phyloP scores from a whole-genome alignment of 2,113 vertebrate species.

The Triplophysa siluroides region DNA sequence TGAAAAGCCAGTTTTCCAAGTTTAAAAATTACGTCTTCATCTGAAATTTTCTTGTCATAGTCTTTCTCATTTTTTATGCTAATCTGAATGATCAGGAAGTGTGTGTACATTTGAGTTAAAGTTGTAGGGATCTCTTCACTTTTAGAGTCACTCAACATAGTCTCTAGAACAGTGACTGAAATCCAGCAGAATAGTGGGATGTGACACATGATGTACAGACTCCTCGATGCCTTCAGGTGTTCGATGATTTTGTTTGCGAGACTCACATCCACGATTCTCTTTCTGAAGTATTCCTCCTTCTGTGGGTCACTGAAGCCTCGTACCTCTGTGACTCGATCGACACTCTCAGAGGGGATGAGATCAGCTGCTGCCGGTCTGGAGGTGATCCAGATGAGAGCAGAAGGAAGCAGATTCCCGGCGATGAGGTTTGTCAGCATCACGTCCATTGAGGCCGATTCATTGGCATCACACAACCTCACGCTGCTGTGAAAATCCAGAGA shows the following conservation, averaged over 20 bases:
- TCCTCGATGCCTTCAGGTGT: slow-evolving; percentile 1
- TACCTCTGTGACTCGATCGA: background rate
- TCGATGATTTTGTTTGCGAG: background rate
- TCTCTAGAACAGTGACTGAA: slow-evolving; percentile 16
- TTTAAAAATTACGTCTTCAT: slow-evolving; percentile 1
- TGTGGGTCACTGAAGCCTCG: background rate
- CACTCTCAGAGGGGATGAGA: background rate
- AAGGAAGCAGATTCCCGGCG: slow-evolving; percentile 14
- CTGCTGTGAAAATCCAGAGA: background rate
- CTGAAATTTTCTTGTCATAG: background rate
- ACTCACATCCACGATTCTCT: slow-evolving; percentile 3
- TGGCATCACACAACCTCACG: background rate
- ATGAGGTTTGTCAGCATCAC: slow-evolving; percentile 18
- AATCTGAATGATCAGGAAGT: slow-evolving; percentile 3
- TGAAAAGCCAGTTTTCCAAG: slow-evolving; percentile 14
- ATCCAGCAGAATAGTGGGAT: slow-evolving; percentile 33
- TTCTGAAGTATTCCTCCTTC: background rate
- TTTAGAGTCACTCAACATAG: background rate
- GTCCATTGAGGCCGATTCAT: background rate
- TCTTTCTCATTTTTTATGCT: background rate
- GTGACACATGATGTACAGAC: slow-evolving; percentile 24
- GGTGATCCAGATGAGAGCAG: slow-evolving; percentile 32
- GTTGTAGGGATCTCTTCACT: background rate
- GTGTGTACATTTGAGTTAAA: slow-evolving; percentile 7
- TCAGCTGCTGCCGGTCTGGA: slow-evolving; percentile 23